These are phyloP conservation scores for Apodemus agrarius DNA, from an alignment of 2,797 vertebrate genomes.

Conservation along the genomic window DNA sequence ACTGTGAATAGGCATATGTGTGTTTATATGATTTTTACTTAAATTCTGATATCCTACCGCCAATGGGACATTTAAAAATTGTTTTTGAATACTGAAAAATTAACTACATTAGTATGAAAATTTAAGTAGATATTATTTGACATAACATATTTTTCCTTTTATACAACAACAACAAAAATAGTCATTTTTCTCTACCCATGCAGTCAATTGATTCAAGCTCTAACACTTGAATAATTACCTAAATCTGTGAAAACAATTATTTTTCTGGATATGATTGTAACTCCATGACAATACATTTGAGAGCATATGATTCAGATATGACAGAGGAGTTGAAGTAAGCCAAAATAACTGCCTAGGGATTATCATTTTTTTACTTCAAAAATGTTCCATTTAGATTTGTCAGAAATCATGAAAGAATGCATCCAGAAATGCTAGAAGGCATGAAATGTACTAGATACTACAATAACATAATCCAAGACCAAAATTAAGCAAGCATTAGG, in stretches of 20 bases:
- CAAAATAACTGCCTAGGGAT: slow-evolving; percentile 57
- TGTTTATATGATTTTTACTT: neutral
- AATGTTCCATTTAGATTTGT: slow-evolving; percentile 59
- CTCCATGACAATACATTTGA: slow-evolving; percentile 36
- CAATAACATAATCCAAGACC: neutral
- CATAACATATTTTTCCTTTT: no score
- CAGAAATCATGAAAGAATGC: slow-evolving; percentile 60
- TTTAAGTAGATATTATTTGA: neutral
- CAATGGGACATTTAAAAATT: neutral
- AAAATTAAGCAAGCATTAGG: slow-evolving; percentile 40
- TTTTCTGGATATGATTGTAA: slow-evolving; percentile 63
- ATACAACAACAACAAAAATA: neutral
- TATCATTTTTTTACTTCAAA: slow-evolving; percentile 55
- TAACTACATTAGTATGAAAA: neutral
- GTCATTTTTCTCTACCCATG: neutral
- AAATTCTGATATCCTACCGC: neutral
- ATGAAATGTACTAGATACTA: slow-evolving; percentile 38
- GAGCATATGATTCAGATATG: slow-evolving; percentile 66
- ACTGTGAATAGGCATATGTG: neutral
- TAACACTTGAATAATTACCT: slow-evolving; percentile 54
- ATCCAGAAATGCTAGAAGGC: slow-evolving; percentile 56
- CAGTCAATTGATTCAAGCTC: neutral
- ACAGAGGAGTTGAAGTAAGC: slow-evolving; percentile 41
- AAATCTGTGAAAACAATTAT: slow-evolving; percentile 62
- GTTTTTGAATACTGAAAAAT: neutral